phyloP scores from a whole-genome alignment of 2,797 vertebrate species.

The Melopsittacus undulatus region DNA sequence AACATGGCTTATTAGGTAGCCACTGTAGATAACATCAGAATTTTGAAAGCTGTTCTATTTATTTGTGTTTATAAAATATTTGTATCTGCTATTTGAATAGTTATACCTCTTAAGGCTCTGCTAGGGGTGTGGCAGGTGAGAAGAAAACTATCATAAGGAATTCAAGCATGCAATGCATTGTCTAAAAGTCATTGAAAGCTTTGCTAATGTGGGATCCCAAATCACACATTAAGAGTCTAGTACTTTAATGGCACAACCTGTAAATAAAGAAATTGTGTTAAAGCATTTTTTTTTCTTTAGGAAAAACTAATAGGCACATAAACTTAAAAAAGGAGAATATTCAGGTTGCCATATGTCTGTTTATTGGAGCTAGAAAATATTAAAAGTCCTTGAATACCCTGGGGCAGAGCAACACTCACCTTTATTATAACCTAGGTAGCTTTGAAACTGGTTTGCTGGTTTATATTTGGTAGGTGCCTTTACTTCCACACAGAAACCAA shows the following conservation, averaged over 20 bases:
- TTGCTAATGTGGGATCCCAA: constrained; percentile 28
- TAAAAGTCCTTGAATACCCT: not conserved
- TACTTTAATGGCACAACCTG: not conserved
- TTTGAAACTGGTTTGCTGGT: not conserved
- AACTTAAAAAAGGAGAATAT: constrained; percentile 13
- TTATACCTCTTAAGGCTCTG: not conserved
- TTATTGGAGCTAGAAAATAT: not conserved
- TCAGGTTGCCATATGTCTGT: constrained; percentile 19
- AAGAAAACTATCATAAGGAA: constrained; percentile 1
- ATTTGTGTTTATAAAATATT: not conserved
- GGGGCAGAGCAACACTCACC: not conserved
- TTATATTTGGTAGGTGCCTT: not conserved
- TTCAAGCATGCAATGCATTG: not conserved
- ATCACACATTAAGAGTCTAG: not conserved
- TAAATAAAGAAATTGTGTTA: not conserved
- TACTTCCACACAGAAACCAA: fast-evolving
- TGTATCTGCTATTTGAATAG: constrained; percentile 34
- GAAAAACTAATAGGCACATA: not conserved
- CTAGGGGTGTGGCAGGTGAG: not conserved
- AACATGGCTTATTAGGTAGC: not conserved
- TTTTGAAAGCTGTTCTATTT: not conserved
- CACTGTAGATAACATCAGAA: constrained; percentile 19
- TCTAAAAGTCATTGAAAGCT: constrained; percentile 30
- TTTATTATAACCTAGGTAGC: not conserved
- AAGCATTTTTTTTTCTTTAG: not conserved